Percentiles rank a stretch among this genome's conserved stretches.
phyloP scores from a whole-genome alignment of 2,888 invertebrate genomes.

The Leucania comma region DNA sequence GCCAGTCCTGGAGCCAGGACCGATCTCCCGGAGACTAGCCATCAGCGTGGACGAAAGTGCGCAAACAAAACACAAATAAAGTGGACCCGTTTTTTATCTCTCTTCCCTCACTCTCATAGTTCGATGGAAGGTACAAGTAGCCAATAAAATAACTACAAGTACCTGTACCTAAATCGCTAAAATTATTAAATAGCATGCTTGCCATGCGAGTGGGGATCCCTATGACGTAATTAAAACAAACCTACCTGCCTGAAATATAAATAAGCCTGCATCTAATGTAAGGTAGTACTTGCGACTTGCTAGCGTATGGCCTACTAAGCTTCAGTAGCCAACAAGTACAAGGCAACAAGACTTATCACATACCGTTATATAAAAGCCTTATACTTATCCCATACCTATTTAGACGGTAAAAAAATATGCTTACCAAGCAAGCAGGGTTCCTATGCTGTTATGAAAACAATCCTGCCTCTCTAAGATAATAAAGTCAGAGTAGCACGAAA shows the following conservation, averaged over 20 bases:
- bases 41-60: no score
- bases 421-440: neutral
- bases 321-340: neutral
- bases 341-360: neutral
- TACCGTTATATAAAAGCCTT: no score
- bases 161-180: neutral
- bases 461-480: no score
- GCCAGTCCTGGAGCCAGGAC: no score
- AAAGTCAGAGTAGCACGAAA: no score
- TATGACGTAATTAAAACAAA: neutral
- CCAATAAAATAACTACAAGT: neutral
- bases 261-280: neutral
- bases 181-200: neutral
- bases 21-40: no score
- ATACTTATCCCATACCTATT: no score
- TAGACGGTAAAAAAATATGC: neutral
- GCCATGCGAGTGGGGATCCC: neutral
- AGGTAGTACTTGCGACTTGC: neutral
- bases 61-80: no score
- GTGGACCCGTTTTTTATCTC: no score
- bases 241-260: neutral
- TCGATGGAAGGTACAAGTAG: neutral
- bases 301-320: neutral
- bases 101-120: no score
- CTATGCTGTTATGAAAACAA: no score